phyloP scores from a whole-genome alignment of 2,888 invertebrate species.

The Amblyjoppa fuscipennis region DNA sequence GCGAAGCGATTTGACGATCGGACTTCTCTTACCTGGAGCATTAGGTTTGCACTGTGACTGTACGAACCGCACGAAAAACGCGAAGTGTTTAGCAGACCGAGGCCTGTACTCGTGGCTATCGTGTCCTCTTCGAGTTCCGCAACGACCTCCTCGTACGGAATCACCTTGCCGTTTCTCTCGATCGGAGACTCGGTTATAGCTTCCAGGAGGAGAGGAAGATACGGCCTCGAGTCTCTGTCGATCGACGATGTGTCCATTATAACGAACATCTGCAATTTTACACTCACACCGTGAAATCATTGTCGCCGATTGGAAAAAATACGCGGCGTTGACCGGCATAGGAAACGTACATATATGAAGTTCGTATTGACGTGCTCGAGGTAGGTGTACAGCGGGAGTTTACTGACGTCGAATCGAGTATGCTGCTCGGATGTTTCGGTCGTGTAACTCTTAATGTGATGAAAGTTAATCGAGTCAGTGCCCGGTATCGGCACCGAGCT shows the following conservation, averaged over 20 bases:
- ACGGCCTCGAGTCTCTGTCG: constrained; percentile 88
- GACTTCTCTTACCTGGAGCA: constrained; percentile 87
- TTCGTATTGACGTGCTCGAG: constrained; percentile 93
- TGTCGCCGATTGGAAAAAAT: neutral
- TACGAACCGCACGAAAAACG: constrained; percentile 91
- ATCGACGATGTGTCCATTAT: constrained; percentile 90
- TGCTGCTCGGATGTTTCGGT: constrained; percentile 84
- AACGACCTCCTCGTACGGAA: constrained; percentile 92
- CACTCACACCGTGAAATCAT: neutral
- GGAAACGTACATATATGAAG: constrained; percentile 92
- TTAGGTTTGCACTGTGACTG: constrained; percentile 89
- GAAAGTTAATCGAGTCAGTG: constrained; percentile 90
- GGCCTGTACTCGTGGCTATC: constrained; percentile 87
- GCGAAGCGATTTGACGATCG: constrained; percentile 28
- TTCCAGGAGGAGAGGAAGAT: constrained; percentile 92
- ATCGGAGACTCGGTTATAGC: constrained; percentile 92
- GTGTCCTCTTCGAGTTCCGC: constrained; percentile 92
- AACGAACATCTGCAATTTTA: constrained; percentile 89
- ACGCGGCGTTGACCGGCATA: neutral
- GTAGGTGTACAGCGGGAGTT: constrained; percentile 91
- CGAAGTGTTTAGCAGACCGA: constrained; percentile 88
- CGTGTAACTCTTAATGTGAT: constrained; percentile 87
- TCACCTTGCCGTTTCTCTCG: constrained; percentile 86
- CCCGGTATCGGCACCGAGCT: constrained; percentile 92
- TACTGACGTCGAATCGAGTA: constrained; percentile 87